phyloP scores from a whole-genome alignment of 2,888 invertebrate species.

The Coenonympha glycerion region DNA sequence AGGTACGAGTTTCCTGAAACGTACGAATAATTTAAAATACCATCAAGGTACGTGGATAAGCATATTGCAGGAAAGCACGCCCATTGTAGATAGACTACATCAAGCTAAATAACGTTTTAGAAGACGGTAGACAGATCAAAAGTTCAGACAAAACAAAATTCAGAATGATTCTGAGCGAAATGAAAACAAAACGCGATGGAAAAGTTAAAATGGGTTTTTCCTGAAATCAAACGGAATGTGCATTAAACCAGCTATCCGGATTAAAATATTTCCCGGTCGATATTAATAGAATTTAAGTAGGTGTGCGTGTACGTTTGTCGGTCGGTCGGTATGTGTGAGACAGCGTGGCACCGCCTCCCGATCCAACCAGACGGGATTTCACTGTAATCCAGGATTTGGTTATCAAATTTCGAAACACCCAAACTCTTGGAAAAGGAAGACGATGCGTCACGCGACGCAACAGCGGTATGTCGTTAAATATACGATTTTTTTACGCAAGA shows the following conservation, averaged over 20 bases:
- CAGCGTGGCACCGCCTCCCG: slow-evolving; percentile 72
- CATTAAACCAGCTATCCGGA: slow-evolving; percentile 71
- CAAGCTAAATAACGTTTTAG: no score
- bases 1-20: no score
- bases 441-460: background rate
- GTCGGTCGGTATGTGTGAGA: slow-evolving; percentile 67
- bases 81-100: no score
- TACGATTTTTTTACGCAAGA: slow-evolving; percentile 23
- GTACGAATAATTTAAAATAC: no score
- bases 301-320: slow-evolving; percentile 66
- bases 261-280: slow-evolving; percentile 71
- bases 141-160: background rate
- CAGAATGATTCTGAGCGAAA: background rate
- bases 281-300: slow-evolving; percentile 71
- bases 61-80: no score
- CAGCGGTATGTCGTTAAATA: background rate
- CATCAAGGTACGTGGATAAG: no score
- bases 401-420: slow-evolving; percentile 43
- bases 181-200: background rate
- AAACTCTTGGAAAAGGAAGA: slow-evolving; percentile 30
- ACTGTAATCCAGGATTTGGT: slow-evolving; percentile 64
- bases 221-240: slow-evolving; percentile 60
- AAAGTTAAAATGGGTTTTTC: slow-evolving; percentile 24
- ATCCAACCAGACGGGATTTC: slow-evolving; percentile 57
- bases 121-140: no score